These are phyloP conservation scores for Cyanocitta stelleri DNA, from an alignment of 2,113 vertebrate species.

Conservation along the genomic window DNA sequence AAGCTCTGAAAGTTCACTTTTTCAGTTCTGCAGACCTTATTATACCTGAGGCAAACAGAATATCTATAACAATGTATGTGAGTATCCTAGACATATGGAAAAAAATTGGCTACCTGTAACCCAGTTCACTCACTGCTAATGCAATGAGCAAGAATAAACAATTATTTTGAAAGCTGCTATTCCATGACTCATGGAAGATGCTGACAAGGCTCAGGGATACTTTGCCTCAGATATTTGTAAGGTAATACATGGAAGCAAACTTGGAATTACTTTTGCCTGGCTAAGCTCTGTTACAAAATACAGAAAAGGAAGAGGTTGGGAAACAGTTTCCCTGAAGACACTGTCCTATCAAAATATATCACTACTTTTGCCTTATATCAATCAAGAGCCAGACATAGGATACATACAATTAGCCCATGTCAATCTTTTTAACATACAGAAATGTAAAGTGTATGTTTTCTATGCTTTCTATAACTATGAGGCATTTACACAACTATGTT, in stretches of 20 bases:
- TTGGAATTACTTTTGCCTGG: neutral
- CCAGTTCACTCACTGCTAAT: neutral
- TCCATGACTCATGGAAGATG: neutral
- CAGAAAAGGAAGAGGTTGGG: neutral
- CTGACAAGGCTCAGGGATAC: neutral
- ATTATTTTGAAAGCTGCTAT: neutral
- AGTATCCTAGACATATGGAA: neutral
- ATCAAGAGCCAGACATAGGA: neutral
- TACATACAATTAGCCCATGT: neutral
- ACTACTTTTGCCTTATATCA: neutral
- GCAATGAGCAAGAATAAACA: neutral
- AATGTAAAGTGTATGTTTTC: neutral
- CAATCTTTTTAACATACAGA: neutral
- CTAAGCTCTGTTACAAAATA: neutral
- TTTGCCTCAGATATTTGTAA: neutral
- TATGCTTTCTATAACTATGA: neutral
- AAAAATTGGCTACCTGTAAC: neutral
- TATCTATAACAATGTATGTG: neutral
- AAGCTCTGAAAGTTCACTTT: neutral
- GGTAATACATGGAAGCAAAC: neutral
- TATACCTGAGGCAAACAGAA: neutral
- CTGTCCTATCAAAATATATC: neutral
- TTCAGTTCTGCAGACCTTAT: neutral
- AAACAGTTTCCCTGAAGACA: neutral
- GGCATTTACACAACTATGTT: neutral